Conservation (phyloP, 2,113 vertebrate genomes). For the Nasalis larvatus region DNA sequence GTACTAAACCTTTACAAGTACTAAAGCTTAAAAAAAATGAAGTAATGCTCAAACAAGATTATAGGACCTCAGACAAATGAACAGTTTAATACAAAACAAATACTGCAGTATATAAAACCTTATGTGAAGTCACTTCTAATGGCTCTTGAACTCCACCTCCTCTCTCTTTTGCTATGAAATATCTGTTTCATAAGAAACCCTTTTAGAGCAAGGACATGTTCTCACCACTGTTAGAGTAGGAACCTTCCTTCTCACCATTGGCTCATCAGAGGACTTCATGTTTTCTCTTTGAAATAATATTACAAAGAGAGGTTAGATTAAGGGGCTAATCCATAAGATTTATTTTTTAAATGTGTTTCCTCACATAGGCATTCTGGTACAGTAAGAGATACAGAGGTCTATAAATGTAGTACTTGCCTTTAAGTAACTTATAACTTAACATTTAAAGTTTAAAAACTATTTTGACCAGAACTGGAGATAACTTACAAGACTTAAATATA, state of each 20-base stretch:
- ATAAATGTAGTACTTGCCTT: not conserved
- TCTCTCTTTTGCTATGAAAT: not conserved
- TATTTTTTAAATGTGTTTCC: not conserved
- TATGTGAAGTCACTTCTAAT: not conserved
- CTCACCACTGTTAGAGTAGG: not conserved
- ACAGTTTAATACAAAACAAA: not conserved
- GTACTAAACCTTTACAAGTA: not conserved
- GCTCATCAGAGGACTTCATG: not conserved
- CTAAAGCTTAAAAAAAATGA: not conserved
- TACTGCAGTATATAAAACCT: not conserved
- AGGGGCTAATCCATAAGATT: not conserved
- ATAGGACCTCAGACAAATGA: not conserved
- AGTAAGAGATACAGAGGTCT: not conserved
- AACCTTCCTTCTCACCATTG: not conserved
- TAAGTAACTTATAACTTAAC: not conserved
- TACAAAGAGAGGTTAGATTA: not conserved
- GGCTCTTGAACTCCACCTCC: not conserved
- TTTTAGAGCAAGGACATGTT: not conserved
- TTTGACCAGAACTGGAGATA: not conserved
- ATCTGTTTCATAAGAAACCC: not conserved
- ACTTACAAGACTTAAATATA: not conserved
- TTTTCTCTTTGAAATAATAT: not conserved
- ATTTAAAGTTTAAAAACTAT: not conserved
- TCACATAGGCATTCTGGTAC: not conserved
- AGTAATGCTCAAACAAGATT: not conserved